Evolutionary conservation across 2,888 invertebrate species (phyloP), one percentile per base, ranked within the genome.

Genomic region (Trichogramma evanescens): DNA sequence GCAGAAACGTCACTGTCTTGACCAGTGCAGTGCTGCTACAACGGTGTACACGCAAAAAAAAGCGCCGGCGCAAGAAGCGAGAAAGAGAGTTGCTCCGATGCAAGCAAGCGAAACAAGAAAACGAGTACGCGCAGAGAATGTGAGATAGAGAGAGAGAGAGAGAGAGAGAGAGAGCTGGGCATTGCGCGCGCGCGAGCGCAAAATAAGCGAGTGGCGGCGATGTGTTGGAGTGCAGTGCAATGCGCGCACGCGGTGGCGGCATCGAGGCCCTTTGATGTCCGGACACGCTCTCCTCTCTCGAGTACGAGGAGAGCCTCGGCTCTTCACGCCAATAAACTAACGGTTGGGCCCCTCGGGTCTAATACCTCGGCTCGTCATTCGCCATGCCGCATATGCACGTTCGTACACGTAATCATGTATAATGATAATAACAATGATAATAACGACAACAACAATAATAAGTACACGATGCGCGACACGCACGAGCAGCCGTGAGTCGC

Each of bases 321-420:
- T 75, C 74, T 74, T 75, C 74, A 75, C 75, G 74, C 74, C 74
- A 74, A 75, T 75, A 74, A 75, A 75, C 74, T 73, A 73, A 74
- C 72, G 72, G 72, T 74, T 74, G 74, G 5, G 10, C 26, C 26
- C 26, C 26, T 26, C 26, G 26, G 26, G 26, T 26, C 26, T 26
- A 26, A 26, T 26, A 26, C 26, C 26, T 26, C 26, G 26, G 26
- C 26, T 26, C 26, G 26, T 26, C 26, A 26, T 26, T 26, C 26
- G 26, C 26, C 48, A 10, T n/a, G 4, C 13, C 45, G 10, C 6
- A 4, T 48, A 10, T 10, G n/a, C 48, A 6, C 13, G 26, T 26
- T 26, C 26, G 26, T 26, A 26, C 26, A 26, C 26, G 26, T 26
- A 26, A 26, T 26, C 26, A 26, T 26, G 26, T 26, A 26, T 26